Percentiles rank a stretch among this genome's conserved stretches.
Evolutionary conservation across 1,140 invertebrate species (phyloP).

Genomic region (Drosophila quadrilineata): DNA sequence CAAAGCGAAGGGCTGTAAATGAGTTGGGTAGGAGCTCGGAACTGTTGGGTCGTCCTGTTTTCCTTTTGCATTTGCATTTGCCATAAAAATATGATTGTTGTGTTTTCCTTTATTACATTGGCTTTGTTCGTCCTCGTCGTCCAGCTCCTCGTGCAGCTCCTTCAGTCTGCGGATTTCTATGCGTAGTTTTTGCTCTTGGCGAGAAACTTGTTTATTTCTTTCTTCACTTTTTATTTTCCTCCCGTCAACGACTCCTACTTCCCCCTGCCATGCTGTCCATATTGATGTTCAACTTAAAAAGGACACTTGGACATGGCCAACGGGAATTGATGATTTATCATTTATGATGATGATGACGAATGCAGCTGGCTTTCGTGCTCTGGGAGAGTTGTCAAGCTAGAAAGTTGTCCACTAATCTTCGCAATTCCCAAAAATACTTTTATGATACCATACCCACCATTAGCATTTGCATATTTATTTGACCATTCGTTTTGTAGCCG

Average conservation of each 20-base stretch:
- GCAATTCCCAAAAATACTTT: slow-evolving; percentile 31
- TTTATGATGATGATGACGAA: slow-evolving; percentile 48
- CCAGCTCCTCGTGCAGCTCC: neutral
- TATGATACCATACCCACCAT: slow-evolving; percentile 30
- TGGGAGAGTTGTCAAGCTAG: slow-evolving; percentile 7
- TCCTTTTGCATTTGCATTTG: slow-evolving; percentile 58
- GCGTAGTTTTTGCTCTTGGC: slow-evolving; percentile 34
- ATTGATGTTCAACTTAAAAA: slow-evolving; percentile 42
- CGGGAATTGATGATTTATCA: slow-evolving; percentile 65
- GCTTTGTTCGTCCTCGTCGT: slow-evolving; percentile 34
- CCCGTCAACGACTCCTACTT: neutral
- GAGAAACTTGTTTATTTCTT: slow-evolving; percentile 52
- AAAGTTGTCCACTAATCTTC: slow-evolving; percentile 43
- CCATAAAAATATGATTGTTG: slow-evolving; percentile 73
- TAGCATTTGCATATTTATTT: slow-evolving; percentile 60
- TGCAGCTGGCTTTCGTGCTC: slow-evolving; percentile 21
- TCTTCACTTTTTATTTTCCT: neutral
- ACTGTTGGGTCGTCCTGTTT: slow-evolving; percentile 28
- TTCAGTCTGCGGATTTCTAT: slow-evolving; percentile 3
- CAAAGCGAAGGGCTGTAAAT: slow-evolving; percentile 29
- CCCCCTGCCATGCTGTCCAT: slow-evolving; percentile 32
- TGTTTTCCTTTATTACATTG: slow-evolving; percentile 62
- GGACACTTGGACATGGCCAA: slow-evolving; percentile 48
- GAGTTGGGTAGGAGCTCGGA: slow-evolving; percentile 3
- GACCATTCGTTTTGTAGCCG: neutral